Evolutionary conservation across 2,888 invertebrate genomes (phyloP), one percentile per base, ranked within the genome.

Genomic region (Arrhopalites spinosus): DNA sequence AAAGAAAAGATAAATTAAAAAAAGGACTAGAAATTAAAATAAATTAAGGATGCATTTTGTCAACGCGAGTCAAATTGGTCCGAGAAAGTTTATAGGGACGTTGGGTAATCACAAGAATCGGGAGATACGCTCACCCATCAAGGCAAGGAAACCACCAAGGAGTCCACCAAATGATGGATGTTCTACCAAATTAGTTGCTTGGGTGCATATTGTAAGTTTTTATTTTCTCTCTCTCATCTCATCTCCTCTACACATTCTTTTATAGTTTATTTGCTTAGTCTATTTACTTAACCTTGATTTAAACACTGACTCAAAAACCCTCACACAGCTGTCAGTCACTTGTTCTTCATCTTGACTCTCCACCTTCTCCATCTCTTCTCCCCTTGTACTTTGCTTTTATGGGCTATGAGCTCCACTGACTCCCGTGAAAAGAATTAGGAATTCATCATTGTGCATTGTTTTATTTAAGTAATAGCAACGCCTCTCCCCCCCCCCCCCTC

Each of bases 211-310:
- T 47, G 72, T 72, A 23, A 72, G 72, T 72, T 8, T 3, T 67
- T 11, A 43, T 13, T n/a, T 27, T 59, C 17, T 23, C 20, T 59
- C 59, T 59, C 20, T 59, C 20, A 23, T 2, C 3, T n/a, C 59
- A 23, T 59, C 50, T 17, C 7, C 20, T 25, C 23, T 59, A 59
- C 20, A 50, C 20, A 50, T 68, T 27, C 25, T 8, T 50, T 53
- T 17, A 30, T 43, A 20, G 11, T 43, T 56, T 71, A n/a, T 71
- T 13, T 43, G 43, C 20, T 61, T 25, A 30, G 8, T 23, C 7
- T 72, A 72, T 72, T 72, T 72, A 36, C 47, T 63, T 63, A 72
- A 72, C 72, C 72, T 72, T 72, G 61, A 72, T 72, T 59, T 71
- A 50, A 68, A 68, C 45, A 27, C 11, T 23, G 59, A 59, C 59